Evolutionary conservation across 2,888 invertebrate genomes (phyloP).

Genomic region (Lasioglossum oenotherae): DNA sequence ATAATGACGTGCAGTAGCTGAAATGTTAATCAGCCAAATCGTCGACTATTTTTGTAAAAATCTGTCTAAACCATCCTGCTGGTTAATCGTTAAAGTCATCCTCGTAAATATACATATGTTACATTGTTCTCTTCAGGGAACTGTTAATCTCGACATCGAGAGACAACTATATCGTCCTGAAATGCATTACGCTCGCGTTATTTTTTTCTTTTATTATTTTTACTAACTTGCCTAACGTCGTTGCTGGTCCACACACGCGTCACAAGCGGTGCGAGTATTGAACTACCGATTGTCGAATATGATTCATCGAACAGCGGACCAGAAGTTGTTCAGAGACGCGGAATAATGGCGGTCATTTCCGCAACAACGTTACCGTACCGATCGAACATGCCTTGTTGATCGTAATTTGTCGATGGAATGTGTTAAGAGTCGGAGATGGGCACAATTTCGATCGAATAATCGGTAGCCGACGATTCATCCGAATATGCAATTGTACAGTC

Average conservation of each 20-base stretch:
- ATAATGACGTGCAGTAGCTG: neutral
- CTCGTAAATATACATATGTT: slow-evolving; percentile 45
- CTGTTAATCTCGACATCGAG: slow-evolving; percentile 39
- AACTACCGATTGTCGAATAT: neutral
- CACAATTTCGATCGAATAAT: slow-evolving; percentile 1
- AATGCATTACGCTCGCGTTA: slow-evolving; percentile 54
- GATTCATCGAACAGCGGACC: neutral
- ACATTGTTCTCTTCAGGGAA: slow-evolving; percentile 40
- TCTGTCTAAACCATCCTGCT: neutral
- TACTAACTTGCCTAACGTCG: slow-evolving; percentile 18
- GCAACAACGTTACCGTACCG: slow-evolving; percentile 22
- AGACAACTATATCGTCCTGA: slow-evolving; percentile 45
- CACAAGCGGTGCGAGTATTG: slow-evolving; percentile 8
- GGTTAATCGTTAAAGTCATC: slow-evolving; percentile 51
- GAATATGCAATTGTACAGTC: neutral
- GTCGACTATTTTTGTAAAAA: neutral
- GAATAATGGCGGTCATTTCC: neutral
- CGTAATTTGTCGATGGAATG: neutral
- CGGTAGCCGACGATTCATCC: neutral
- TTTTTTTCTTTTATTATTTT: slow-evolving; percentile 35
- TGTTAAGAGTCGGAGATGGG: neutral
- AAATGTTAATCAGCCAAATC: neutral
- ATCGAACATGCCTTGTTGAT: slow-evolving; percentile 17
- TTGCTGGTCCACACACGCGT: slow-evolving; percentile 18
- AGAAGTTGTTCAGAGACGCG: neutral